Evolutionary conservation across 2,797 vertebrate species (phyloP).

Genomic region (Tinamus major): DNA sequence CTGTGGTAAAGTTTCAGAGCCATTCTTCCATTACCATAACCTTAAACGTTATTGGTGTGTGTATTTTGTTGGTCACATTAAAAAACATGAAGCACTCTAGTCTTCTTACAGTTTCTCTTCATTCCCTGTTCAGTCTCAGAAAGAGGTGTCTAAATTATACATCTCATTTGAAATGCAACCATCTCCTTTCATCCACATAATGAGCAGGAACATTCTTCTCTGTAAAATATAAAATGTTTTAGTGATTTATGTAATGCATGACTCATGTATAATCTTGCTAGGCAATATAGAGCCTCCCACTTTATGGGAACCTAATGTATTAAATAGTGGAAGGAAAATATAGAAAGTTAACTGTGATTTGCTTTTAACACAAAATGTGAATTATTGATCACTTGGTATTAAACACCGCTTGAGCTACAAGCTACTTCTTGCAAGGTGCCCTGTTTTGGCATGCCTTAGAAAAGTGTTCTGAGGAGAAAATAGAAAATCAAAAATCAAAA

Average conservation of each 20-base stretch:
- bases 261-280: not conserved
- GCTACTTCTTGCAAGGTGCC: not conserved
- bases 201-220: slow-evolving; percentile 56
- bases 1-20: not conserved
- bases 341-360: slow-evolving; percentile 29
- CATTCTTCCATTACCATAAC: slow-evolving; percentile 21
- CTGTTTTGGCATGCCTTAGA: not conserved
- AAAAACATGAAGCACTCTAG: slow-evolving; percentile 51
- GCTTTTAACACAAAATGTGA: slow-evolving; percentile 42
- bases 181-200: slow-evolving; percentile 70
- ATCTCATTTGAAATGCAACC: slow-evolving; percentile 63
- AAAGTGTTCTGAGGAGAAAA: not conserved
- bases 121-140: slow-evolving; percentile 50
- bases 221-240: slow-evolving; percentile 30
- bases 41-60: not conserved
- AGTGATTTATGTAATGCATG: slow-evolving; percentile 46
- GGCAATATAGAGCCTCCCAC: not conserved
- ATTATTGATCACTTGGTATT: slow-evolving; percentile 25
- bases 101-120: slow-evolving; percentile 59
- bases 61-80: slow-evolving; percentile 49
- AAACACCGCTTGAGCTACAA: not conserved
- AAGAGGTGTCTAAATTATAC: slow-evolving; percentile 72
- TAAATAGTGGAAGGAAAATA: slow-evolving; percentile 22
- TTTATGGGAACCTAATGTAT: not conserved
- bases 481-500: not conserved